Evolutionary conservation across 2,888 invertebrate genomes (phyloP).

Genomic region (Notodonta ziczac): DNA sequence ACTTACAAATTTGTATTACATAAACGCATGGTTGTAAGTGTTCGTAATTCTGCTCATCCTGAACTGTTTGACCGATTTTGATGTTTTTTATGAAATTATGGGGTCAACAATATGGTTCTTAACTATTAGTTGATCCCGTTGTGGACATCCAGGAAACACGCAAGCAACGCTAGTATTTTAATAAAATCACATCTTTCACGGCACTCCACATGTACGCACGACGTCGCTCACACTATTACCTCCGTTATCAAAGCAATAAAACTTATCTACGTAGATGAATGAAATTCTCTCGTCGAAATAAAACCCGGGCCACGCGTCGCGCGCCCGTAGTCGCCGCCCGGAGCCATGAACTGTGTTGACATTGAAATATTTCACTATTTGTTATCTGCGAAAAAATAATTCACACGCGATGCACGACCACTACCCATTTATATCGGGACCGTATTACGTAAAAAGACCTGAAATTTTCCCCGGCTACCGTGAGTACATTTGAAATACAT

Average conservation of each 20-base stretch:
- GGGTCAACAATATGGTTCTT: too few relatives aligned
- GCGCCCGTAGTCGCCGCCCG: conserved; percentile 45
- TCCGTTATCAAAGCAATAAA: conserved; percentile 52
- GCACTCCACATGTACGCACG: conserved; percentile 9
- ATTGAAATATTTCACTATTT: conserved; percentile 44
- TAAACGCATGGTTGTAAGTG: too few relatives aligned
- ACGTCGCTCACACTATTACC: conserved; percentile 29
- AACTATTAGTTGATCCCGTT: too few relatives aligned
- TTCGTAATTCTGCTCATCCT: too few relatives aligned
- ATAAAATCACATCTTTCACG: background rate
- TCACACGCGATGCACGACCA: conserved; percentile 43
- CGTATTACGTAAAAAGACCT: conserved; percentile 52
- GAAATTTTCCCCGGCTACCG: conserved; percentile 53
- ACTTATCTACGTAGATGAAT: conserved; percentile 50
- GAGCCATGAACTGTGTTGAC: conserved; percentile 50
- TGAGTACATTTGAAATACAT: conserved; percentile 51
- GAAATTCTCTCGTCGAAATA: conserved; percentile 51
- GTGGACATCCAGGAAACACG: too few relatives aligned
- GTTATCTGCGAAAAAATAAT: conserved; percentile 13
- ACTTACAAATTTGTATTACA: too few relatives aligned
- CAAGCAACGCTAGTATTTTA: too few relatives aligned
- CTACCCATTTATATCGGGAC: conserved; percentile 50
- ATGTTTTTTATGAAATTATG: too few relatives aligned
- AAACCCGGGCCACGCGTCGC: conserved; percentile 49
- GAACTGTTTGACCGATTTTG: too few relatives aligned